Percentiles rank a stretch among this genome's conserved stretches.
Conservation (phyloP, 2,888 invertebrate species). For the Odontomyia ornata region DNA sequence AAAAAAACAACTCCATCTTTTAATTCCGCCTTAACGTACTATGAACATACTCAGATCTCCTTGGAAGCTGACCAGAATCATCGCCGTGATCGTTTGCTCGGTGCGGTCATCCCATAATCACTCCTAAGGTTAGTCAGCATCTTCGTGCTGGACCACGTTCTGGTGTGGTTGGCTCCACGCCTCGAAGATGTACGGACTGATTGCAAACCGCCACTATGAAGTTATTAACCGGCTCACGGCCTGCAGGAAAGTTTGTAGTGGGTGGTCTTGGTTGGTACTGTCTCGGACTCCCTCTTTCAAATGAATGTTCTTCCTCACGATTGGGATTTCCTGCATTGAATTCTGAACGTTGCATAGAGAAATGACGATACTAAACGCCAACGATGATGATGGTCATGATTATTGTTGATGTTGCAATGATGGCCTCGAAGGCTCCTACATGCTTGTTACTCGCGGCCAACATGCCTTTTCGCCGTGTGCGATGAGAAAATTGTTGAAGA, state of each 20-base stretch:
- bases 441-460: conserved; percentile 20
- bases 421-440: conserved; percentile 8
- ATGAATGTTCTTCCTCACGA: not conserved
- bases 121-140: not conserved
- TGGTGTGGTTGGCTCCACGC: conserved; percentile 33
- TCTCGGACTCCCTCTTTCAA: not conserved
- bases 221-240: conserved; percentile 42
- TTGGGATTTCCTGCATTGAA: not conserved
- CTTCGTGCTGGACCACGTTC: conserved; percentile 4
- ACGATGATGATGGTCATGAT: conserved; percentile 30
- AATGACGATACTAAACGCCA: conserved; percentile 28
- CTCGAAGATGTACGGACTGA: conserved; percentile 34
- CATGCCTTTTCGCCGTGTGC: conserved; percentile 24
- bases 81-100: not conserved
- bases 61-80: too few relatives aligned
- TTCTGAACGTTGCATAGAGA: not conserved
- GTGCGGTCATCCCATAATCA: not conserved
- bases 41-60: too few relatives aligned
- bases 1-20: not conserved
- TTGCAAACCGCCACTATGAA: conserved; percentile 40
- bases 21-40: too few relatives aligned
- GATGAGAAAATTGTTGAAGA: conserved; percentile 25
- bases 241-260: conserved; percentile 28
- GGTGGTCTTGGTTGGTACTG: conserved; percentile 16
- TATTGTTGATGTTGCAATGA: conserved; percentile 8